A percentile compares a stretch with the other conserved stretches of the same genome.
These are phyloP conservation scores for Cartodere bifasciata DNA, from an alignment of 2,888 invertebrate genomes.

Conservation along the genomic window DNA sequence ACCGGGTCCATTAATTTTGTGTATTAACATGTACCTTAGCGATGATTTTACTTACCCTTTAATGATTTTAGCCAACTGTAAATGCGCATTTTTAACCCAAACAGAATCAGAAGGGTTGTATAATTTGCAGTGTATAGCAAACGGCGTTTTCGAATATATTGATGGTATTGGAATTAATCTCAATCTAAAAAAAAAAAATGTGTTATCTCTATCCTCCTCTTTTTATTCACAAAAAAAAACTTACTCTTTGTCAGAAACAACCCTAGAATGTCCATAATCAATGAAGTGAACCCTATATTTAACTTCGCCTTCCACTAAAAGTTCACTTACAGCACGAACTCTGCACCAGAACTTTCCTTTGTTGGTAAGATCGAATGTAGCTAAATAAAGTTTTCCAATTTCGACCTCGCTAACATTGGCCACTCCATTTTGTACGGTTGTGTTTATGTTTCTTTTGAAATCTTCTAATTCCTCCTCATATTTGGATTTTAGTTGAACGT, in stretches of 20 bases:
- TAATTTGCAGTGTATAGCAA: conserved; percentile 47
- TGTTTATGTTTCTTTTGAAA: conserved; percentile 19
- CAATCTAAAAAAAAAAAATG: conserved; percentile 33
- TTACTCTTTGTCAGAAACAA: conserved; percentile 39
- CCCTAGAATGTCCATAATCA: conserved; percentile 49
- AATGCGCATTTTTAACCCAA: conserved; percentile 44
- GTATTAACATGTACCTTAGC: not conserved
- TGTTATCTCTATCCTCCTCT: too few relatives aligned
- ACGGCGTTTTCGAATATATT: conserved; percentile 34
- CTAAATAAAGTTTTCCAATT: conserved; percentile 44
- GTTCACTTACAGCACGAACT: conserved; percentile 38
- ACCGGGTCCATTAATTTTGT: too few relatives aligned
- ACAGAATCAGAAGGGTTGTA: conserved; percentile 39
- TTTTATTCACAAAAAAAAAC: too few relatives aligned
- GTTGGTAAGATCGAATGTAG: conserved; percentile 36
- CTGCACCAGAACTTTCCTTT: conserved; percentile 54
- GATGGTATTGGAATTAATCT: conserved; percentile 39
- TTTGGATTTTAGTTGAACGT: conserved; percentile 22
- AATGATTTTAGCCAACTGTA: conserved; percentile 45
- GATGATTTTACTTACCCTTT: conserved; percentile 39
- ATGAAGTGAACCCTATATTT: conserved; percentile 45
- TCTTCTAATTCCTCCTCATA: conserved; percentile 15
- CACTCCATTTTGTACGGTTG: conserved; percentile 19
- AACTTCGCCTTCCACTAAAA: conserved; percentile 22
- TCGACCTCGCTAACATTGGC: conserved; percentile 16